Base-by-base conservation (phyloP, 2,113 vertebrate genomes). In the Pteronura brasiliensis region DNA sequence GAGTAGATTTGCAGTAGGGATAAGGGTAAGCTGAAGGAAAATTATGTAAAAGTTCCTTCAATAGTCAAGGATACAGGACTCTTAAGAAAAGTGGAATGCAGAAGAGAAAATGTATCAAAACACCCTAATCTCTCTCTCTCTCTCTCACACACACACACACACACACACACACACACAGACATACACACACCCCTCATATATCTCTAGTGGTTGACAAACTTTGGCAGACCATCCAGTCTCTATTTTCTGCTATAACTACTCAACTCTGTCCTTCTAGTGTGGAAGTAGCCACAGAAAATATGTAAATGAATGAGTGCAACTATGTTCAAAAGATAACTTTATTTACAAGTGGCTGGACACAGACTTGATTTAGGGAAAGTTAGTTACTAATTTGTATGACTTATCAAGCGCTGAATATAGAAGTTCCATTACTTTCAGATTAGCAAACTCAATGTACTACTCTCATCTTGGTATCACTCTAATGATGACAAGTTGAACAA, bases 401-500 rank as follows among this genome's bases (percentile, higher is more conserved):
- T 67, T 69, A 65, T 20, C 8, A 80, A 34, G 57, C 15, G 49
- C 6, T 65, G 44, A 94, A 88, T 42, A 23, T 0, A 34, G 0
- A 0, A 42, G 29, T 90, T 93, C 14, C 20, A 67, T 17, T 88
- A 71, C 21, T 55, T 72, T 85, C 91, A 88, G 63, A 90, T 76
- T 81, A 74, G 9, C 72, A 72, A 97, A 91, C 2, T 84, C 42
- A 89, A 84, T 52, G 97, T 93, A 93, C 61, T 87, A 44, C 27
- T 29, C 65, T 86, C 90, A 57, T 67, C 95, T 92, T 79, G 67
- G 91, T 81, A 96, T 67, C 84, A 67, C 6, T 74, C 71, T 83
- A 77, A 25, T 80, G 31, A 71, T 88, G 36, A 97, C 76, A 49
- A 86, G 83, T 57, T 96, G 92, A 74, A 76, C 5, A 92, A 97